Evolutionary conservation across 2,888 invertebrate species (phyloP).

Genomic region (Halocaridina rubra): DNA sequence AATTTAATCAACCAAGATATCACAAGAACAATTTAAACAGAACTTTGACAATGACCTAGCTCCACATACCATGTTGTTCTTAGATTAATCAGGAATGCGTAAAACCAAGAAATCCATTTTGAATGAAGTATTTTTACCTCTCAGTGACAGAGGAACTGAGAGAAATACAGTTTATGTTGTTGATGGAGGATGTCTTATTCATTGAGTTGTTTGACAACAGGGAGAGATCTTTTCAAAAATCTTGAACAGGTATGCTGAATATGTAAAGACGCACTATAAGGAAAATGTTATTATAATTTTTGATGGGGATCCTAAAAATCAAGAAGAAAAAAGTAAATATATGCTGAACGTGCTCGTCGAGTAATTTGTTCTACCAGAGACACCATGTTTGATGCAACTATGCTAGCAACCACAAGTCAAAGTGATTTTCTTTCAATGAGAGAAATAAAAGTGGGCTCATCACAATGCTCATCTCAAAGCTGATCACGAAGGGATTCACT

Average conservation of each 20-base stretch:
- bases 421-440: too few species aligned
- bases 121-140: background rate
- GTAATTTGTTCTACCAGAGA: background rate
- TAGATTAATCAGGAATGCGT: background rate
- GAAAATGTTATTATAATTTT: background rate
- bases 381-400: too few species aligned
- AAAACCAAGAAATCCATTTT: background rate
- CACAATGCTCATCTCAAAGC: too few species aligned
- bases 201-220: background rate
- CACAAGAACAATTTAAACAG: background rate
- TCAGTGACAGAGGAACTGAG: background rate
- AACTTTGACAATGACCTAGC: background rate
- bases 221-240: background rate
- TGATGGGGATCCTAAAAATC: background rate
- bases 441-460: too few species aligned
- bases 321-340: too few species aligned
- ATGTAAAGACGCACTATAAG: background rate
- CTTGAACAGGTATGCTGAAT: background rate
- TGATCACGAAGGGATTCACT: too few species aligned
- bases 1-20: background rate
- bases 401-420: too few species aligned
- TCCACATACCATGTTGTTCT: background rate
- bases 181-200: background rate
- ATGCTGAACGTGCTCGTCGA: background rate
- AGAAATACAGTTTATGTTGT: background rate